Conservation (phyloP, 2,113 vertebrate species). For the Pampusana beccarii region DNA sequence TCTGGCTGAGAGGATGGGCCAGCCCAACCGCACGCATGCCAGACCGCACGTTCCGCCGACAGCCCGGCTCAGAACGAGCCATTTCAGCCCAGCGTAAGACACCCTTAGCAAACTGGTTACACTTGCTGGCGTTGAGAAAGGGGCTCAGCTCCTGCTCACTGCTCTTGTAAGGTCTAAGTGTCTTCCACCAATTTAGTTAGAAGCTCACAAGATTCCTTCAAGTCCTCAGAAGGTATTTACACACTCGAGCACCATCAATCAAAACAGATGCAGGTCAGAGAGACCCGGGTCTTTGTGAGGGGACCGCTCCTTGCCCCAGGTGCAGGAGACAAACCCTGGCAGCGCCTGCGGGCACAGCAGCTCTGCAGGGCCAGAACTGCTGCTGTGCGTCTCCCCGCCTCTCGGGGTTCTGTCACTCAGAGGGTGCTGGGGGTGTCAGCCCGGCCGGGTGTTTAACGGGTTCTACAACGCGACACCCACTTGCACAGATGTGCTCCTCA, state of each 20-base stretch:
- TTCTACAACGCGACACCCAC: fast-evolving
- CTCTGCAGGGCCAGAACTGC: not conserved
- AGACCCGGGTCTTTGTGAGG: fast-evolving
- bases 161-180: not conserved
- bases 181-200: not conserved
- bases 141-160: not conserved
- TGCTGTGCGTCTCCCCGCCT: not conserved
- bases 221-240: not conserved
- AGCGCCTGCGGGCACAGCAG: not conserved
- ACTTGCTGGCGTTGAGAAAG: not conserved
- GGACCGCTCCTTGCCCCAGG: not conserved
- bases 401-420: not conserved
- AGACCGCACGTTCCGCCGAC: fast-evolving
- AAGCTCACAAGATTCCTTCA: not conserved
- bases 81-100: fast-evolving
- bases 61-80: not conserved
- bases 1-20: not conserved
- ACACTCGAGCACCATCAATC: not conserved
- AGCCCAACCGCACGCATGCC: fast-evolving
- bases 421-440: not conserved
- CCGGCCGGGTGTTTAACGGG: not conserved
- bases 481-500: fast-evolving
- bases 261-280: not conserved
- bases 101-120: not conserved
- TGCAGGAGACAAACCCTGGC: fast-evolving